Evolutionary conservation across 2,113 vertebrate genomes (phyloP).

Genomic region (Junco hyemalis): DNA sequence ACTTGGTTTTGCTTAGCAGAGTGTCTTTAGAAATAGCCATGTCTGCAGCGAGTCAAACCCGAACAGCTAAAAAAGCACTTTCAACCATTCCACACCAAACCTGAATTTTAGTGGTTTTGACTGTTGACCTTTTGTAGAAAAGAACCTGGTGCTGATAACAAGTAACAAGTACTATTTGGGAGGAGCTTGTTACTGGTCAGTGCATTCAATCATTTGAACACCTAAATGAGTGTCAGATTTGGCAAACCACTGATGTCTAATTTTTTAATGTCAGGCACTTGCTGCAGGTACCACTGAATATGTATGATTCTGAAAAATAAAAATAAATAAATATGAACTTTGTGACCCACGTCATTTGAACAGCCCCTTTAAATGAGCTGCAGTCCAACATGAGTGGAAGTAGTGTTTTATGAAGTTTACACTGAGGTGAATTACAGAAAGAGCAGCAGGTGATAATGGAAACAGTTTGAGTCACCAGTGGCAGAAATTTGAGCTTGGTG

Average conservation of each 20-base stretch:
- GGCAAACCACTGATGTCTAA: not conserved
- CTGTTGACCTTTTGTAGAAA: not conserved
- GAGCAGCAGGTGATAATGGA: not conserved
- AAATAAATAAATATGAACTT: fast-evolving
- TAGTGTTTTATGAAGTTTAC: not conserved
- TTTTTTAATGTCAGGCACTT: not conserved
- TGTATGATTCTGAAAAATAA: not conserved
- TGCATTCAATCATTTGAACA: not conserved
- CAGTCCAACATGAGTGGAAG: not conserved
- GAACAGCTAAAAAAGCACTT: not conserved
- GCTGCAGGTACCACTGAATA: not conserved
- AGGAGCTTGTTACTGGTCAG: not conserved
- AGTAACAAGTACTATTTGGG: not conserved
- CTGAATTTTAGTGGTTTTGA: not conserved
- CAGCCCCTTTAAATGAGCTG: not conserved
- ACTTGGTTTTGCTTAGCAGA: not conserved
- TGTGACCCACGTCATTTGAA: not conserved
- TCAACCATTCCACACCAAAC: not conserved
- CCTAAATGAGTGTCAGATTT: not conserved
- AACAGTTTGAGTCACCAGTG: not conserved
- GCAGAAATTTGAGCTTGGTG: not conserved
- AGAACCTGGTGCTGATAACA: not conserved
- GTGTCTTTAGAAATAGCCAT: not conserved
- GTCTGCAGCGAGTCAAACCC: not conserved
- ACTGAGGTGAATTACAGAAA: not conserved